These are phyloP conservation scores for Corythornis leucogaster DNA, from an alignment of 2,797 vertebrate genomes.

Conservation along the genomic window DNA sequence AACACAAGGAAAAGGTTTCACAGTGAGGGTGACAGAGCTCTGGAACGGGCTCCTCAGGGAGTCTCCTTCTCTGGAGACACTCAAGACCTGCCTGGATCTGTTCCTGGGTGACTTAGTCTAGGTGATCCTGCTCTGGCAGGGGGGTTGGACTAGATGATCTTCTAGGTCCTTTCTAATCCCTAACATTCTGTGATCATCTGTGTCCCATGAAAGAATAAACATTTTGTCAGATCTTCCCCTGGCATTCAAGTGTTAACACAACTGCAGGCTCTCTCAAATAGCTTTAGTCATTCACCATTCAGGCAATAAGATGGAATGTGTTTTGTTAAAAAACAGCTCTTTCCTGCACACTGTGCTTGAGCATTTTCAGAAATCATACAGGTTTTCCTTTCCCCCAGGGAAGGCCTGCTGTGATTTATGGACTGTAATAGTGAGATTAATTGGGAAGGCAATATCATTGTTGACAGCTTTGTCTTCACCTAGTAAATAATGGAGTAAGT, in stretches of 20 bases:
- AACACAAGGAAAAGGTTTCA: no score
- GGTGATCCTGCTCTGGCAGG: no score
- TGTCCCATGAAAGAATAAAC: not conserved
- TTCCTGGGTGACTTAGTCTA: no score
- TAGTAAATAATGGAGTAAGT: slow-evolving; percentile 63
- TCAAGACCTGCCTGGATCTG: no score
- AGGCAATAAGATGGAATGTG: not conserved
- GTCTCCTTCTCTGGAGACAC: no score
- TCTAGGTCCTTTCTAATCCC: no score
- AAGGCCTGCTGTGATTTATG: slow-evolving; percentile 54
- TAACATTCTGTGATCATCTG: not conserved
- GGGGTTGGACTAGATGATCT: no score
- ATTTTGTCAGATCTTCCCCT: not conserved
- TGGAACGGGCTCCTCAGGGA: no score
- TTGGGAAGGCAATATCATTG: slow-evolving; percentile 62
- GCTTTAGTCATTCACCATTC: not conserved
- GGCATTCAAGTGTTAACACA: not conserved
- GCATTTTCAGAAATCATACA: slow-evolving; percentile 43
- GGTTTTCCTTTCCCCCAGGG: slow-evolving; percentile 30
- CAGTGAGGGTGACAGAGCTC: no score
- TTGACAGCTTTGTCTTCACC: slow-evolving; percentile 59
- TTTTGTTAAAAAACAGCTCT: not conserved
- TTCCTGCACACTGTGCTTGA: slow-evolving; percentile 3
- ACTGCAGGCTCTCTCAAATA: not conserved
- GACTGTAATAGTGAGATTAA: slow-evolving; percentile 59